A percentile compares a stretch with the other conserved stretches of the same genome.
Conservation (phyloP, 2,797 vertebrate genomes). For the Bradypodion pumilum region DNA sequence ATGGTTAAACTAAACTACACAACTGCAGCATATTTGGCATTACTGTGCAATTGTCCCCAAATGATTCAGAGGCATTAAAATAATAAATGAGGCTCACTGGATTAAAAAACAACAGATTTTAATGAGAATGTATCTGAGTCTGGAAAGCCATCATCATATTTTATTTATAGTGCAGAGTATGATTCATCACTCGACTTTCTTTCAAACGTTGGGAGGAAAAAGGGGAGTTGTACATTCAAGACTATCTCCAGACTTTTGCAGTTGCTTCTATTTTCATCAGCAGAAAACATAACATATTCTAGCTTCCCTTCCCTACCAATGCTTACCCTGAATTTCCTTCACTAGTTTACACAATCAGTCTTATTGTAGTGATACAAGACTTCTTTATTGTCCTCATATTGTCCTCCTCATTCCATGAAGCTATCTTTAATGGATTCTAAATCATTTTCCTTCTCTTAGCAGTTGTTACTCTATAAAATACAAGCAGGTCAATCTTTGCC, state of each 20-base stretch:
- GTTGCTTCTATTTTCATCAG: conserved; percentile 72
- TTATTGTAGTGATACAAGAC: conserved; percentile 60
- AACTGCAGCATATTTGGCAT: conserved; percentile 64
- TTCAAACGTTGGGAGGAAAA: conserved; percentile 72
- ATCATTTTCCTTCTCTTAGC: conserved; percentile 31
- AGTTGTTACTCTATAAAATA: background rate
- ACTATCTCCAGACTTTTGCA: conserved; percentile 71
- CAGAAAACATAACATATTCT: conserved; percentile 66
- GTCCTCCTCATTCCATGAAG: conserved; percentile 40
- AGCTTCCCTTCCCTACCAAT: conserved; percentile 56
- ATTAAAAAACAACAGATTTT: conserved; percentile 70
- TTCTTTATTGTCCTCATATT: conserved; percentile 34
- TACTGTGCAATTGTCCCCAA: conserved; percentile 71
- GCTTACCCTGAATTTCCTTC: conserved; percentile 63
- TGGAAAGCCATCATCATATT: conserved; percentile 72
- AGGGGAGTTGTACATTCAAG: conserved; percentile 60
- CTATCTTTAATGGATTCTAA: conserved; percentile 48
- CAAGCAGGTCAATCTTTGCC: background rate
- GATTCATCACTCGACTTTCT: conserved; percentile 77
- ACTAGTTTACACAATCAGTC: conserved; percentile 66
- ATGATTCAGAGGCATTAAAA: conserved; percentile 62
- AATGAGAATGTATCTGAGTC: conserved; percentile 74
- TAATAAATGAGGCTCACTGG: conserved; percentile 67
- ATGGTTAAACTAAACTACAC: conserved; percentile 42
- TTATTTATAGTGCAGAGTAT: conserved; percentile 77